A percentile compares a stretch with the other conserved stretches of the same genome.
Conservation (phyloP, 2,797 vertebrate species). For the Danio kyathit region DNA sequence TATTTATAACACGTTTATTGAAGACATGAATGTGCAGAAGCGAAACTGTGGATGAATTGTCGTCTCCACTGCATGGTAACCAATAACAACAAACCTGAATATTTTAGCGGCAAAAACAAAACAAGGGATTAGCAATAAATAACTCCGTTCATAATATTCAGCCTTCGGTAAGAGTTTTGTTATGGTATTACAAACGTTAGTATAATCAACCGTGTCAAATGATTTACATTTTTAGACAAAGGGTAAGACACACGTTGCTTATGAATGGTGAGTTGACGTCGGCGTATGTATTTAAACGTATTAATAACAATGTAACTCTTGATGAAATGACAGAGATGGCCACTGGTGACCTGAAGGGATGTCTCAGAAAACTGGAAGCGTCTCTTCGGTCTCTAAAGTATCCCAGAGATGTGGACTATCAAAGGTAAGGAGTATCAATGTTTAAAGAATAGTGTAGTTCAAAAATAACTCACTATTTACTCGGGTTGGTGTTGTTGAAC, state of each 20-base stretch:
- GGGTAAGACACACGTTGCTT: too few relatives aligned
- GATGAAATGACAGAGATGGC: conserved; percentile 72
- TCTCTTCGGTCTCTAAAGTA: conserved; percentile 87
- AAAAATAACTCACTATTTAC: background rate
- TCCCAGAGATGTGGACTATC: conserved; percentile 85
- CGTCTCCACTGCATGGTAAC: conserved; percentile 20
- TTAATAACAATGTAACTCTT: background rate
- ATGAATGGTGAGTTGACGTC: background rate
- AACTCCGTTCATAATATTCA: background rate
- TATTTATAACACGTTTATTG: background rate
- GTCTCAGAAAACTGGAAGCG: conserved; percentile 87
- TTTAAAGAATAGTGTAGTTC: too few relatives aligned
- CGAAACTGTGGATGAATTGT: background rate
- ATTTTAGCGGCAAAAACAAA: conserved; percentile 44
- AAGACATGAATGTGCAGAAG: conserved; percentile 56
- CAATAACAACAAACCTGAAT: conserved; percentile 65
- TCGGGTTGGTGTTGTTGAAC: background rate
- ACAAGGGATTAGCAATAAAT: background rate
- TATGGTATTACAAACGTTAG: background rate
- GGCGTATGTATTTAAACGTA: background rate
- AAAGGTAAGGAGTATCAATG: conserved; percentile 75
- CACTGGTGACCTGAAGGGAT: conserved; percentile 89
- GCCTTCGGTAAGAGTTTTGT: background rate
- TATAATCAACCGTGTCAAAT: background rate
- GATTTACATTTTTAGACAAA: background rate